Base-by-base conservation (phyloP, 2,888 invertebrate species). In the Scaptomyza polygonia region DNA sequence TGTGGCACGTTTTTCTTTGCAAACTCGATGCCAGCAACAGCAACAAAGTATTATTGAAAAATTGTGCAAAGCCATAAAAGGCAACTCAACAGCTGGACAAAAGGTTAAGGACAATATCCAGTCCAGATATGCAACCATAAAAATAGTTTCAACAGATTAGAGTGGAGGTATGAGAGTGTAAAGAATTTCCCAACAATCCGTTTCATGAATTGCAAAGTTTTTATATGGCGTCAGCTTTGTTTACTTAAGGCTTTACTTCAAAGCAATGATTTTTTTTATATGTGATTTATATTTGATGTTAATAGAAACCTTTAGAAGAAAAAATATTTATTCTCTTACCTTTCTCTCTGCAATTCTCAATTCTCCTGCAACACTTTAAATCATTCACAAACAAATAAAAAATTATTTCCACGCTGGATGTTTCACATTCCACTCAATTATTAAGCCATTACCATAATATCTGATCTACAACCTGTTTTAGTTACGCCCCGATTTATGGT, bases 31-130 rank as follows among this genome's bases (percentile, higher is more conserved):
- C 61, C 52, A 52, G n/a, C 45, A 27, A 29, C 52, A 52, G n/a
- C 45, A 27, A 29, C 44, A 58, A 55, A 47, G 52, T 55, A 48
- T 64, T 55, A 52, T 56, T 54, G 57, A 54, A 70, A 86, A 68
- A 65, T 83, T 83, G 75, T 67, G 67, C 54, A 79, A 16, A 68
- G 67, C 53, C 73, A 53, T 51, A 76, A 77, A 70, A 72, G 77
- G 75, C 83, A 83, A 72, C 62, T 39, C 12, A 62, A 62, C 74
- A 72, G 79, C 69, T 66, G 72, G 44, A 67, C 63, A 53, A 83
- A 83, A 82, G 81, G 81, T 82, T 82, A 82, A 82, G 81, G 81
- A 86, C 81, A 82, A 82, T 64, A 43, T 48, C 51, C 49, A 44
- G 29, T 43, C 21, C 54, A 11, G 8, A 16, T 5, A 25, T 47